Conservation (phyloP, 2,888 invertebrate genomes). For the Byasa hedistus region DNA sequence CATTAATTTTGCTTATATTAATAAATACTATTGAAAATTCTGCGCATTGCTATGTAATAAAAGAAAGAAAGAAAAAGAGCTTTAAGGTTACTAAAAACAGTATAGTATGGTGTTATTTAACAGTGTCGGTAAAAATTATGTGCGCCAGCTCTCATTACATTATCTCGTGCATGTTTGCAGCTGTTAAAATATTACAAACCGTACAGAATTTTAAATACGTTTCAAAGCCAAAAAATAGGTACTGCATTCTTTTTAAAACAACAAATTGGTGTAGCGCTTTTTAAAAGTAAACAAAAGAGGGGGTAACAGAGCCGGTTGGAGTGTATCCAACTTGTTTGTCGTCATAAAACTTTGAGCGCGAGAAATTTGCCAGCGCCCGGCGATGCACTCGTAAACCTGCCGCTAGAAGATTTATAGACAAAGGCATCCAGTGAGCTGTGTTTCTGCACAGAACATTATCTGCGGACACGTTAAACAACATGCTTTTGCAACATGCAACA, state of each 20-base stretch:
- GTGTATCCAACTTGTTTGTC: slow-evolving; percentile 17
- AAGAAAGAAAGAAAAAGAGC: no score
- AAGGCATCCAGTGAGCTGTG: slow-evolving; percentile 10
- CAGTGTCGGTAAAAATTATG: no score
- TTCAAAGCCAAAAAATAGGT: background rate
- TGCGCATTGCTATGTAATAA: no score
- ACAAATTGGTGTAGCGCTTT: background rate
- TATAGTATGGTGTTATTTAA: no score
- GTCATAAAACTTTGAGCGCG: slow-evolving; percentile 16
- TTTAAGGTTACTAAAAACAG: no score
- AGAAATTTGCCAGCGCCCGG: slow-evolving; percentile 16
- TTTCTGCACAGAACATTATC: background rate
- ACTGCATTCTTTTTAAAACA: background rate
- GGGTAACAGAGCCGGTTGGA: background rate
- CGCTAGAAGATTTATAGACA: slow-evolving; percentile 11
- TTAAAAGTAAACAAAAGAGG: slow-evolving; percentile 6
- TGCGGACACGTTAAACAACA: background rate
- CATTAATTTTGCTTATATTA: no score
- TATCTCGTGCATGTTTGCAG: background rate
- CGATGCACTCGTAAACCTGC: slow-evolving; percentile 5
- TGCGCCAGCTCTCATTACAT: no score
- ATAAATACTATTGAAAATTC: no score
- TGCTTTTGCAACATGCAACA: background rate
- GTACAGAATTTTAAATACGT: background rate
- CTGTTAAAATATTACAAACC: background rate